These are phyloP conservation scores for Galagoides demidoff DNA, from an alignment of 2,797 vertebrate species.

Conservation along the genomic window DNA sequence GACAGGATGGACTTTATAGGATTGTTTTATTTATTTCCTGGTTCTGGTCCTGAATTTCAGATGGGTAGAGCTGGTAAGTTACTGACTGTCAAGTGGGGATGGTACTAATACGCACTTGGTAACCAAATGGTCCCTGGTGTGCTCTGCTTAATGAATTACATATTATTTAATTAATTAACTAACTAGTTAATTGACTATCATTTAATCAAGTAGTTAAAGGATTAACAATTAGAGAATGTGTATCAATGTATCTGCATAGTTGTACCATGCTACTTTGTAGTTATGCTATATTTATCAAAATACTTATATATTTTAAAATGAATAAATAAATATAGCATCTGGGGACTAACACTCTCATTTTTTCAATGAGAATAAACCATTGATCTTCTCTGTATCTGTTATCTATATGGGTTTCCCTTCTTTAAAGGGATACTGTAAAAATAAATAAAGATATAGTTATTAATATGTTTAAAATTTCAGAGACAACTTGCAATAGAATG, in stretches of 20 bases:
- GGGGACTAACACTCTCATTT: conserved; percentile 23
- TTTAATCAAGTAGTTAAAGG: neutral
- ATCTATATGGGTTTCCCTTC: neutral
- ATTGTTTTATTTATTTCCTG: conserved; percentile 21
- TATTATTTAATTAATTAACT: neutral
- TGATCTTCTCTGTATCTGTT: neutral
- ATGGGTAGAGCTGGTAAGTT: neutral
- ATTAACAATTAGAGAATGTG: neutral
- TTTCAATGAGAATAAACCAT: neutral
- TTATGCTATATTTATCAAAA: neutral
- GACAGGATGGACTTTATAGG: neutral
- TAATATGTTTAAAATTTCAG: conserved; percentile 18
- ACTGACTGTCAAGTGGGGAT: neutral
- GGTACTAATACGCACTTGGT: neutral
- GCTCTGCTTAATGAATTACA: neutral
- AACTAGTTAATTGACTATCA: neutral
- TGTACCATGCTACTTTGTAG: neutral
- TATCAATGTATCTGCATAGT: neutral
- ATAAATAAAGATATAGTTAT: neutral
- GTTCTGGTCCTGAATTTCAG: neutral
- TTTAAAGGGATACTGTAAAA: conserved; percentile 11
- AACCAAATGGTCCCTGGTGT: neutral
- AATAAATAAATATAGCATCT: neutral
- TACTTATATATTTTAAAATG: neutral
- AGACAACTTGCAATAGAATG: neutral